Evolutionary conservation across 2,113 vertebrate species (phyloP).

Genomic region (Malaclemys terrapin): DNA sequence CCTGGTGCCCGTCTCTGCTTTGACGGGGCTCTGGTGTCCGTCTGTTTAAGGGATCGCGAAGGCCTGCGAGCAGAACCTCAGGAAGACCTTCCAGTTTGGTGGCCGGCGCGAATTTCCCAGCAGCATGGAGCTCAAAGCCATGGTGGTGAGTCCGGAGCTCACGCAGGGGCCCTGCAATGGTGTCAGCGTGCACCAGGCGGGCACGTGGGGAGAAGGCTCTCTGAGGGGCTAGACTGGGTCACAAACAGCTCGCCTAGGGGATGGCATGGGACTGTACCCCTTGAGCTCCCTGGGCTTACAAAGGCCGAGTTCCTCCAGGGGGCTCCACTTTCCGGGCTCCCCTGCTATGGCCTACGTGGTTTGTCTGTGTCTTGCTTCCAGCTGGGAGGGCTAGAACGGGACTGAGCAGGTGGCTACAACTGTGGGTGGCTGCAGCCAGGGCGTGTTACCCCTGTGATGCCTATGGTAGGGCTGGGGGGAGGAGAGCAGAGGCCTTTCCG

Average conservation of each 20-base stretch:
- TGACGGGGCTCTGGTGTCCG: fast-evolving
- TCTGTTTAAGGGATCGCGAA: slow-evolving; percentile 89
- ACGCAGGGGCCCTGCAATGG: fast-evolving
- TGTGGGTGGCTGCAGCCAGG: background rate
- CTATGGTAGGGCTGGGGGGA: background rate
- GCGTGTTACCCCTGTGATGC: background rate
- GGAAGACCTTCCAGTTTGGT: slow-evolving; percentile 90
- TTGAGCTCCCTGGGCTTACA: background rate
- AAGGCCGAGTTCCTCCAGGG: background rate
- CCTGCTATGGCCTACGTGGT: background rate
- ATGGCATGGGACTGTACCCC: background rate
- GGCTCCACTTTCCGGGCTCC: background rate
- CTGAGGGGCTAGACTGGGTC: background rate
- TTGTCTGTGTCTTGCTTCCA: background rate
- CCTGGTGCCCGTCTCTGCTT: background rate
- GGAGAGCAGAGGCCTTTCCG: background rate
- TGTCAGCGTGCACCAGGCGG: background rate
- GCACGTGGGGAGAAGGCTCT: no score
- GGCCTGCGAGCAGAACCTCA: slow-evolving; percentile 94
- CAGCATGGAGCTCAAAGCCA: slow-evolving; percentile 93
- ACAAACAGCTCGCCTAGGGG: background rate
- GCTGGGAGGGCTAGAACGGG: background rate
- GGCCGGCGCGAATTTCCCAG: slow-evolving; percentile 90
- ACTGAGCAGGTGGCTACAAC: background rate
- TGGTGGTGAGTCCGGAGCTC: slow-evolving; percentile 85